These are phyloP conservation scores for Myotis vivesi DNA, from an alignment of 2,797 vertebrate species.

Conservation along the genomic window DNA sequence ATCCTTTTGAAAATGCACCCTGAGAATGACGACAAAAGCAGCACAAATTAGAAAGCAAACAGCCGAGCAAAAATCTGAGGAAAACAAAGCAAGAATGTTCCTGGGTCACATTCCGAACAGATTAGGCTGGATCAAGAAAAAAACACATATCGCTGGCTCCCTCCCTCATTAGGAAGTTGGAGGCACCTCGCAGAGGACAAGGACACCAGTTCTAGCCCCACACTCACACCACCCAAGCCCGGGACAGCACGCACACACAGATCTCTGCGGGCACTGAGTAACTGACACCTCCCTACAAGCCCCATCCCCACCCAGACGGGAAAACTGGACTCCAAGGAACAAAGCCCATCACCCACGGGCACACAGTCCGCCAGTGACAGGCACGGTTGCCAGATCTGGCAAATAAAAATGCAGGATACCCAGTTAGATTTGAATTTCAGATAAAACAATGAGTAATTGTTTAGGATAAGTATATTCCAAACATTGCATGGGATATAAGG, in stretches of 20 bases:
- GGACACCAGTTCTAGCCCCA: too few relatives aligned
- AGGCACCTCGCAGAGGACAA: not conserved
- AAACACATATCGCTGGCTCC: not conserved
- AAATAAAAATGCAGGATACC: not conserved
- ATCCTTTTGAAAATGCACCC: constrained; percentile 9
- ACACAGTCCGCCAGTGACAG: not conserved
- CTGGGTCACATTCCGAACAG: not conserved
- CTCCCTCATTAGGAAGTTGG: not conserved
- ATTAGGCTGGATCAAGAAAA: not conserved
- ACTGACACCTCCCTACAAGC: fast-evolving
- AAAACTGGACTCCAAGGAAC: not conserved
- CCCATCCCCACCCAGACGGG: not conserved
- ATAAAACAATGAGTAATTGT: not conserved
- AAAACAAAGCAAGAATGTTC: not conserved
- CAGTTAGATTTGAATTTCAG: not conserved
- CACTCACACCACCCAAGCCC: too few relatives aligned
- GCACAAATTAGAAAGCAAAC: not conserved
- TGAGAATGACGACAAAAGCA: not conserved
- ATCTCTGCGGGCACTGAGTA: fast-evolving
- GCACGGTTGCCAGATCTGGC: not conserved
- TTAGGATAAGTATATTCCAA: not conserved
- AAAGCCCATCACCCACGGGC: not conserved
- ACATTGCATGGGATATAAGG: not conserved
- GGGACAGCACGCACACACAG: not conserved
- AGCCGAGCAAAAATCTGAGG: not conserved